phyloP scores from a whole-genome alignment of 1,140 invertebrate species.

The Drosophila eugracilis region DNA sequence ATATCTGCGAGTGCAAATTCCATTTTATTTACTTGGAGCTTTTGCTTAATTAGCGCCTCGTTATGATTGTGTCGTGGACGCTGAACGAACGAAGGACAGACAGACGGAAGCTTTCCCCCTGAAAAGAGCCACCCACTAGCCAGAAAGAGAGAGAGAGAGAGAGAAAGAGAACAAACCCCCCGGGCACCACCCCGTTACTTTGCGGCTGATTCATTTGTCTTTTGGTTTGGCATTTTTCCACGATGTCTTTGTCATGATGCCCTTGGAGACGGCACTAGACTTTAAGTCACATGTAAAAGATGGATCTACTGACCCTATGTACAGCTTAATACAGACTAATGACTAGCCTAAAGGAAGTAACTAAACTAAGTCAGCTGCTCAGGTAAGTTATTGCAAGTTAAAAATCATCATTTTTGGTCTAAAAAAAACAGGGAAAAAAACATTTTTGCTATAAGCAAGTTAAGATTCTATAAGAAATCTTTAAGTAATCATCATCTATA shows the following conservation, averaged over 20 bases:
- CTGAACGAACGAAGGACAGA: constrained; percentile 4
- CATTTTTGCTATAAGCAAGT: no score
- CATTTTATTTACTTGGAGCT: constrained; percentile 69
- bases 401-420: no score
- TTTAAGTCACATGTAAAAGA: neutral
- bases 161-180: no score
- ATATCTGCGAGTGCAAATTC: constrained; percentile 65
- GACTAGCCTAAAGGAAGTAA: no score
- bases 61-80: constrained; percentile 48
- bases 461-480: no score
- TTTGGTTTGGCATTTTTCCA: constrained; percentile 12
- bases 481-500: no score
- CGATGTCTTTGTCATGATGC: constrained; percentile 1
- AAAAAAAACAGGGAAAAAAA: no score
- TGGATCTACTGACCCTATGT: neutral
- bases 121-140: constrained; percentile 3
- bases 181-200: neutral
- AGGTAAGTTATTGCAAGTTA: no score
- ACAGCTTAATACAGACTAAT: no score
- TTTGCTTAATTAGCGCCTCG: constrained; percentile 75
- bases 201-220: constrained; percentile 31
- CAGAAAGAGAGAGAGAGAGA: no score
- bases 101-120: constrained; percentile 67
- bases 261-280: neutral
- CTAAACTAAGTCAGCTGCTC: no score